Evolutionary conservation across 2,113 vertebrate genomes (phyloP).

Genomic region (Helogale parvula): DNA sequence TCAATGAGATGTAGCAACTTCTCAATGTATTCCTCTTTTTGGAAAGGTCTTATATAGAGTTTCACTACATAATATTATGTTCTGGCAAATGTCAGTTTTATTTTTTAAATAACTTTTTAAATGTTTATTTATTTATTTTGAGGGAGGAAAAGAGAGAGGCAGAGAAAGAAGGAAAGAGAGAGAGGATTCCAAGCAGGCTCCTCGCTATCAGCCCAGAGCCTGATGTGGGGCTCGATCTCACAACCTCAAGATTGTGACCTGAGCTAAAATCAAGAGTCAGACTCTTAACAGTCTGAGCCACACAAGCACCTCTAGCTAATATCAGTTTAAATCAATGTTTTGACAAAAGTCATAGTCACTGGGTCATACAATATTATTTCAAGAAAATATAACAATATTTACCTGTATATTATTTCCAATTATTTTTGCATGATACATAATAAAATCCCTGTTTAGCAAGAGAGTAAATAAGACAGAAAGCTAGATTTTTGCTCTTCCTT

Average conservation of each 20-base stretch:
- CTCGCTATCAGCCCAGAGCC: too few relatives aligned
- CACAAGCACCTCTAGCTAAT: neutral
- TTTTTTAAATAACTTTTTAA: too few relatives aligned
- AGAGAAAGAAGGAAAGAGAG: too few relatives aligned
- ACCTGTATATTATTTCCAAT: neutral
- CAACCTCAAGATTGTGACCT: too few relatives aligned
- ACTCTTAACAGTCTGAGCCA: too few relatives aligned
- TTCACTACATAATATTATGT: neutral
- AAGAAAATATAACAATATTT: neutral
- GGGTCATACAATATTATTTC: neutral
- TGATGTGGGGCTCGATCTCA: too few relatives aligned
- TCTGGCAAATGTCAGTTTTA: neutral
- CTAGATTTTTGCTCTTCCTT: neutral
- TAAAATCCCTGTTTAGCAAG: neutral
- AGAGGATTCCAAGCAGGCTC: too few relatives aligned
- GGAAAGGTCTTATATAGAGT: neutral
- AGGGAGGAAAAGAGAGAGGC: too few relatives aligned
- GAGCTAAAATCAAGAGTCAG: too few relatives aligned
- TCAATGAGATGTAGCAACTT: neutral
- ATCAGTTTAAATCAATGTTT: slow-evolving; percentile 45
- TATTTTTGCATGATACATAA: neutral
- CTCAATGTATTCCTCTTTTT: neutral
- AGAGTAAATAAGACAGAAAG: neutral
- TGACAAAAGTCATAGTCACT: neutral
- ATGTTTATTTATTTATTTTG: too few relatives aligned